These are phyloP conservation scores for Lypha dubia DNA, from an alignment of 2,888 invertebrate genomes.

Conservation along the genomic window DNA sequence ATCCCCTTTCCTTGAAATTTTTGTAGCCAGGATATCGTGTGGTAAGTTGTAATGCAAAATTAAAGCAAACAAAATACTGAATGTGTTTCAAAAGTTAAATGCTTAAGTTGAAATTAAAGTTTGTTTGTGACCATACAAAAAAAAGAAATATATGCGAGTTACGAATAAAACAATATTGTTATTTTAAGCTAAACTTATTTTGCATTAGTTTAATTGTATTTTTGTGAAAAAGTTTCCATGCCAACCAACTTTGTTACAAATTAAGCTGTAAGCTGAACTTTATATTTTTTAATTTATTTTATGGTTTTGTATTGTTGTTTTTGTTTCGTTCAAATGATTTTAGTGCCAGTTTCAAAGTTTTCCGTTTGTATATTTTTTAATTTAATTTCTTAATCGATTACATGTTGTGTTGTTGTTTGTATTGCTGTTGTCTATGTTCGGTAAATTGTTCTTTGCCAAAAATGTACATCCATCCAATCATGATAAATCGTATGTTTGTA, in stretches of 20 bases:
- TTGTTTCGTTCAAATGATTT: conserved; percentile 43
- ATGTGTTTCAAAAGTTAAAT: conserved; percentile 60
- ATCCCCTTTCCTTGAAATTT: conserved; percentile 28
- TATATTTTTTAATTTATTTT: conserved; percentile 24
- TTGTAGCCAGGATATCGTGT: conserved; percentile 72
- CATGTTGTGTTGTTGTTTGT: conserved; percentile 16
- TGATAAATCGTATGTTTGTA: not conserved
- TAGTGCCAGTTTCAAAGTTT: conserved; percentile 42
- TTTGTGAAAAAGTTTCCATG: conserved; percentile 19
- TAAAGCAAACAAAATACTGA: conserved; percentile 35
- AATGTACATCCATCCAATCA: conserved; percentile 13
- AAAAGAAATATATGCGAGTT: conserved; percentile 18
- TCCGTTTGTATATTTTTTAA: not conserved
- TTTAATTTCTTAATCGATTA: conserved; percentile 19
- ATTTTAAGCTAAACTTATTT: conserved; percentile 25
- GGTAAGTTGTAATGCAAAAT: conserved; percentile 63
- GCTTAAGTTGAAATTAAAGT: conserved; percentile 63
- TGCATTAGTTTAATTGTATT: conserved; percentile 53
- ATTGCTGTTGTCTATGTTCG: conserved; percentile 9
- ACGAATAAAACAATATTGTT: conserved; percentile 24
- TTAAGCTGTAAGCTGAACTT: no score
- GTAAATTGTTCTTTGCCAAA: conserved; percentile 32
- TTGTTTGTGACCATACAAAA: conserved; percentile 49
- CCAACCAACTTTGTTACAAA: conserved; percentile 15
- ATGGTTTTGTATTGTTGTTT: conserved; percentile 13